A percentile compares a stretch with the other conserved stretches of the same genome.
These are phyloP conservation scores for Borostomias antarcticus DNA, from an alignment of 2,797 vertebrate species.

Conservation along the genomic window DNA sequence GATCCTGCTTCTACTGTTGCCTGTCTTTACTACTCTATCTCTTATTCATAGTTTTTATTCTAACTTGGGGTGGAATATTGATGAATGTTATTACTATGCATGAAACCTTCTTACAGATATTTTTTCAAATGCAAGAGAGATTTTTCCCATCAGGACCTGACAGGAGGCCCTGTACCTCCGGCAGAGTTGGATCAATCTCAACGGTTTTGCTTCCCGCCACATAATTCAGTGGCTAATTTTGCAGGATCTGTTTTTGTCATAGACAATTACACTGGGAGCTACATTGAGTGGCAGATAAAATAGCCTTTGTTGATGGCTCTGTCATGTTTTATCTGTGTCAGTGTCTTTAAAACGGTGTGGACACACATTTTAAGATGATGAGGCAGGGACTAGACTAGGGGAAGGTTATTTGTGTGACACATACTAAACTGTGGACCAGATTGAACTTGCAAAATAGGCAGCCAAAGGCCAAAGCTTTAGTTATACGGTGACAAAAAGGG, in stretches of 20 bases:
- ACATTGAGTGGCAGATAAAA: constrained; percentile 84
- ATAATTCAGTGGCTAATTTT: constrained; percentile 82
- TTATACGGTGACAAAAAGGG: neutral
- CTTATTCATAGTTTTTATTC: constrained; percentile 83
- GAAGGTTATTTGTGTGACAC: constrained; percentile 70
- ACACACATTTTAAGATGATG: constrained; percentile 79
- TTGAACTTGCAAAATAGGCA: constrained; percentile 51
- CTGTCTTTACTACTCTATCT: constrained; percentile 79
- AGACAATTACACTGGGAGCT: constrained; percentile 79
- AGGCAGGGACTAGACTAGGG: constrained; percentile 64
- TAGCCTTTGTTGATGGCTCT: constrained; percentile 84
- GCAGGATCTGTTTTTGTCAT: constrained; percentile 85
- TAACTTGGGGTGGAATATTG: constrained; percentile 78
- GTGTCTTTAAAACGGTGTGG: constrained; percentile 78
- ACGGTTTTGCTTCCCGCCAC: constrained; percentile 79
- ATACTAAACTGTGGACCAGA: constrained; percentile 67
- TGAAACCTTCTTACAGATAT: constrained; percentile 59
- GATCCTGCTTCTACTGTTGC: constrained; percentile 64
- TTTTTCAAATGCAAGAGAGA: constrained; percentile 56
- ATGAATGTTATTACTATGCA: constrained; percentile 83
- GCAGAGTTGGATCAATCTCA: constrained; percentile 82
- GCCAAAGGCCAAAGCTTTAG: neutral
- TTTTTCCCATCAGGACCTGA: constrained; percentile 77
- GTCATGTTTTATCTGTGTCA: constrained; percentile 84
- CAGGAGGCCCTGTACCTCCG: constrained; percentile 77